Evolutionary conservation across 2,113 vertebrate species (phyloP).

Genomic region (Sula dactylatra): DNA sequence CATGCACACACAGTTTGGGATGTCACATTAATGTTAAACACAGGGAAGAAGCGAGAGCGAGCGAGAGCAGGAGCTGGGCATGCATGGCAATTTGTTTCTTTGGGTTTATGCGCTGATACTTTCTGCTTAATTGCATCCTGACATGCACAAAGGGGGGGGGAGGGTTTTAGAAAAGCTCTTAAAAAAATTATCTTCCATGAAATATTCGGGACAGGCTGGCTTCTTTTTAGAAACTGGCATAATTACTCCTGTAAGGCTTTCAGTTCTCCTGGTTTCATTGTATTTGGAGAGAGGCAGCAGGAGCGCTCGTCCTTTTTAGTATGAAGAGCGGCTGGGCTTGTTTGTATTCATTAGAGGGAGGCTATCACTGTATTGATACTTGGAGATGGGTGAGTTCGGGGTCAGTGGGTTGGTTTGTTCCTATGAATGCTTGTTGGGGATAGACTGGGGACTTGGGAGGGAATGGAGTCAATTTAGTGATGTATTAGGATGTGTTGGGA

Average conservation of each 20-base stretch:
- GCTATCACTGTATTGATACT: not conserved
- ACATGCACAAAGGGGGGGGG: not conserved
- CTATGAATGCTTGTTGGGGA: not conserved
- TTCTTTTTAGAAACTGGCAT: not conserved
- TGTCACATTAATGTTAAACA: conserved; percentile 28
- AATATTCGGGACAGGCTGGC: conserved; percentile 44
- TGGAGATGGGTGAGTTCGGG: not conserved
- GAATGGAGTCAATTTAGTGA: not conserved
- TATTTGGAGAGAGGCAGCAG: not conserved
- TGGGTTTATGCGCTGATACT: not conserved
- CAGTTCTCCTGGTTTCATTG: not conserved
- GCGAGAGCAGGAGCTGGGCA: not conserved
- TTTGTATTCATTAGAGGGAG: not conserved
- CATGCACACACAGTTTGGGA: not conserved
- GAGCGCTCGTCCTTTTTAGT: not conserved
- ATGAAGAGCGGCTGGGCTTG: not conserved
- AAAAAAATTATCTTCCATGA: conserved; percentile 45
- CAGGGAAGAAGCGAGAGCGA: not conserved
- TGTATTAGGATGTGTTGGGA: rapidly evolving
- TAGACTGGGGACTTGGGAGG: not conserved
- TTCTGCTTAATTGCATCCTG: conserved; percentile 61
- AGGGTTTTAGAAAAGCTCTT: conserved; percentile 5
- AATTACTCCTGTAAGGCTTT: conserved; percentile 14
- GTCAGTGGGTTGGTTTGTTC: not conserved
- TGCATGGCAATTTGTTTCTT: not conserved